Conservation (phyloP, 2,797 vertebrate species). For the Ctenopoma multispine region DNA sequence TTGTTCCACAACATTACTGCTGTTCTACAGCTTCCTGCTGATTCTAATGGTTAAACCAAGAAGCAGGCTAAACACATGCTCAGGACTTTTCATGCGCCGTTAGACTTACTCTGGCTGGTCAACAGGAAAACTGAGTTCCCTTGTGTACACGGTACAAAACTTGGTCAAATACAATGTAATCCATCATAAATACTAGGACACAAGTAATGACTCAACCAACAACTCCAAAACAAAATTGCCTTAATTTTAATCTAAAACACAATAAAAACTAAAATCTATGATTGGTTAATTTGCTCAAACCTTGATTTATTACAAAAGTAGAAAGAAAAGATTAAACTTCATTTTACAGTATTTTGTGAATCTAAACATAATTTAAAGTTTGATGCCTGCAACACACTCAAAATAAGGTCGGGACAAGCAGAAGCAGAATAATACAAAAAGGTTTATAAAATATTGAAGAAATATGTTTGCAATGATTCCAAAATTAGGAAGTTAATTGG, state of each 20-base stretch:
- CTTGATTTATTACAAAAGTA: no score
- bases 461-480: no score
- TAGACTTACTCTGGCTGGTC: conserved; percentile 61
- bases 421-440: no score
- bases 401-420: no score
- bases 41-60: conserved; percentile 70
- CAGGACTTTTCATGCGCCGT: conserved; percentile 74
- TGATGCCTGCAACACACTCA: no score
- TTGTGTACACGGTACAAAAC: background rate
- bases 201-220: background rate
- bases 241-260: background rate
- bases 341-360: no score
- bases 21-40: conserved; percentile 64
- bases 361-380: no score
- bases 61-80: conserved; percentile 56
- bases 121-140: conserved; percentile 44
- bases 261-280: no score
- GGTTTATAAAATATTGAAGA: no score
- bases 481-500: no score
- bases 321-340: no score
- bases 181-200: background rate
- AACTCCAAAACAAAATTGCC: background rate
- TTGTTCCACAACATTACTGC: conserved; percentile 72
- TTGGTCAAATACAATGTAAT: conserved; percentile 9
- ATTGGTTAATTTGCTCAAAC: no score